A percentile compares a stretch with the other conserved stretches of the same genome.
phyloP scores from a whole-genome alignment of 2,113 vertebrate species.

The Sorex fumeus region DNA sequence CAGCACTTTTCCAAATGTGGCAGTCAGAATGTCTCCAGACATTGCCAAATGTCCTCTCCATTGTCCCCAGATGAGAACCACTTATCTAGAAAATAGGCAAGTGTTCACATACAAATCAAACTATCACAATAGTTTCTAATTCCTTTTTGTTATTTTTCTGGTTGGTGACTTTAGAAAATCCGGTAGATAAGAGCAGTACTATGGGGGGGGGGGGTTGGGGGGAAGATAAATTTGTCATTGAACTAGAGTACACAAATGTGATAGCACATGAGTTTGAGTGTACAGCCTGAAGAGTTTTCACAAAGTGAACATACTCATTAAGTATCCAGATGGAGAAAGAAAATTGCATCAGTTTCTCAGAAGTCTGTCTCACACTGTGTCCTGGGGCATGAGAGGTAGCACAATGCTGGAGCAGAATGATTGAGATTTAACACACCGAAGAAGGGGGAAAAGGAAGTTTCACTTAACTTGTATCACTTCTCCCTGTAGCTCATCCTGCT shows the following conservation, averaged over 20 bases:
- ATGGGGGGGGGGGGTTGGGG: neutral
- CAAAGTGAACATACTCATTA: constrained; percentile 14
- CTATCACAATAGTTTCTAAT: constrained; percentile 61
- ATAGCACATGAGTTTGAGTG: constrained; percentile 43
- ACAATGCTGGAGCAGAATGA: neutral
- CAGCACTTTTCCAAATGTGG: neutral
- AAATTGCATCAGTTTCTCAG: neutral
- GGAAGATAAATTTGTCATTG: constrained; percentile 35
- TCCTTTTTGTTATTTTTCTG: constrained; percentile 69
- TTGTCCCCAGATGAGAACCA: constrained; percentile 57
- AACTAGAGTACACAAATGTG: constrained; percentile 4
- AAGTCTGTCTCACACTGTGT: neutral
- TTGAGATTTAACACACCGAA: neutral
- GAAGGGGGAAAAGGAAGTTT: neutral
- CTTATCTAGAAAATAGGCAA: constrained; percentile 57
- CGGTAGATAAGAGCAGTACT: constrained; percentile 56
- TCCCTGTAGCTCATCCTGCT: neutral
- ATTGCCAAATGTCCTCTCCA: constrained; percentile 51
- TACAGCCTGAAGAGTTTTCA: constrained; percentile 28
- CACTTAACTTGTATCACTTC: neutral
- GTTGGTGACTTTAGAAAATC: constrained; percentile 70
- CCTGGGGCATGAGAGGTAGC: neutral
- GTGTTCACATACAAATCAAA: constrained; percentile 65
- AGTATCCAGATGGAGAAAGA: constrained; percentile 15
- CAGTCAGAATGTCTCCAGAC: constrained; percentile 56